Evolutionary conservation across 1,140 invertebrate species (phyloP).

Genomic region (Drosophila elegans): DNA sequence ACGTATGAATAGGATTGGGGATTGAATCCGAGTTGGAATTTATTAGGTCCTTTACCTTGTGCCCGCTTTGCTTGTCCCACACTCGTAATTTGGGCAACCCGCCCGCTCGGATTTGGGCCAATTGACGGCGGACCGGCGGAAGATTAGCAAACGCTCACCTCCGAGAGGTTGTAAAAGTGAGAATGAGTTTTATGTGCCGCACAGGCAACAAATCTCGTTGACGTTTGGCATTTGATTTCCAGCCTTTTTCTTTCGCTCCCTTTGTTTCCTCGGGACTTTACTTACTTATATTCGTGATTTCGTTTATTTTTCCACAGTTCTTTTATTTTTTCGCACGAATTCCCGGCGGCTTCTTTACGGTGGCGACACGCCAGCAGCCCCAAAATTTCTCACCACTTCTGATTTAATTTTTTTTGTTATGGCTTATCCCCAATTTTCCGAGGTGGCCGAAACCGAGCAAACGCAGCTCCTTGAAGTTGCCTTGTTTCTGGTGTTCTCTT

Average conservation of each 20-base stretch:
- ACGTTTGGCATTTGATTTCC: constrained; percentile 50
- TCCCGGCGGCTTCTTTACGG: constrained; percentile 37
- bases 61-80: constrained; percentile 3
- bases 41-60: constrained; percentile 18
- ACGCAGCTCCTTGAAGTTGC: constrained; percentile 9
- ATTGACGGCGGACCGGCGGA: constrained; percentile 33
- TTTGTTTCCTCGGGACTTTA: constrained; percentile 35
- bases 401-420: constrained; percentile 43
- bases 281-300: constrained; percentile 42
- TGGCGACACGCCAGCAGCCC: constrained; percentile 35
- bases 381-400: constrained; percentile 42
- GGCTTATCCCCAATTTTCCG: constrained; percentile 18
- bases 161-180: constrained; percentile 41
- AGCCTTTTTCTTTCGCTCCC: constrained; percentile 31
- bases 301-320: constrained; percentile 41
- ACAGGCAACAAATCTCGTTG: constrained; percentile 49
- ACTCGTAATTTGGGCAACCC: constrained; percentile 35
- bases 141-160: constrained; percentile 31
- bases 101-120: constrained; percentile 38
- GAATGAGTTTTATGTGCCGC: constrained; percentile 47
- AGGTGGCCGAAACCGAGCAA: constrained; percentile 5
- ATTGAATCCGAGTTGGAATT: constrained; percentile 29
- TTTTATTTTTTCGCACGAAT: constrained; percentile 38
- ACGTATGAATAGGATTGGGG: constrained; percentile 24
- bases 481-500: constrained; percentile 23